Conservation (phyloP, 2,888 invertebrate genomes). For the Lasius fuliginosus region DNA sequence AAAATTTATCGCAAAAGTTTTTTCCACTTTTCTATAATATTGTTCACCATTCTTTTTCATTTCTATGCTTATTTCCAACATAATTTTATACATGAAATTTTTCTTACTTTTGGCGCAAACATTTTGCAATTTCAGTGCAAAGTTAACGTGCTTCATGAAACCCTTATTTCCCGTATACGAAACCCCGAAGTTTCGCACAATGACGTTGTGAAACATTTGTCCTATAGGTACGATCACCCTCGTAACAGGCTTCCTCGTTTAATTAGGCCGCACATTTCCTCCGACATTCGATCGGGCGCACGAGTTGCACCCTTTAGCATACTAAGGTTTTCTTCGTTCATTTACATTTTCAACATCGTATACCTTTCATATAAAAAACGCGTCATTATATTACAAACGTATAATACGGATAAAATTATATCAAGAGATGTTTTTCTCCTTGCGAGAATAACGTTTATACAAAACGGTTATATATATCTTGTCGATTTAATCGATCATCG, state of each 20-base stretch:
- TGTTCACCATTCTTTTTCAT: background rate
- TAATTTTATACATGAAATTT: background rate
- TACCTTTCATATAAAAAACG: background rate
- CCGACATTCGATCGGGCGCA: slow-evolving; percentile 29
- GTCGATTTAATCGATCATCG: background rate
- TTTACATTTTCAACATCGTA: slow-evolving; percentile 2
- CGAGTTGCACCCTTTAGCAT: background rate
- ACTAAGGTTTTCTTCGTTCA: background rate
- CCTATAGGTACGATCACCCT: background rate
- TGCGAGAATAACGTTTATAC: background rate
- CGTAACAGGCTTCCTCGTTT: slow-evolving; percentile 31
- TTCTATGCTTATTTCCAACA: background rate
- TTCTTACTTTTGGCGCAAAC: background rate
- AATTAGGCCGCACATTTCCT: slow-evolving; percentile 19
- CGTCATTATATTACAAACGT: background rate
- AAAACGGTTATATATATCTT: slow-evolving; percentile 1
- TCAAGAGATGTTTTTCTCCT: background rate
- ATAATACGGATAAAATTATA: background rate
- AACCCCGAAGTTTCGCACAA: background rate
- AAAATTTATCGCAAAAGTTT: background rate
- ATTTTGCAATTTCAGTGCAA: background rate
- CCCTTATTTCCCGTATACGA: background rate
- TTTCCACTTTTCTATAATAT: slow-evolving; percentile 1
- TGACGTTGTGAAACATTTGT: background rate
- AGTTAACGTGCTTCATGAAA: background rate